Evolutionary conservation across 2,113 vertebrate genomes (phyloP).

Genomic region (Solea solea): DNA sequence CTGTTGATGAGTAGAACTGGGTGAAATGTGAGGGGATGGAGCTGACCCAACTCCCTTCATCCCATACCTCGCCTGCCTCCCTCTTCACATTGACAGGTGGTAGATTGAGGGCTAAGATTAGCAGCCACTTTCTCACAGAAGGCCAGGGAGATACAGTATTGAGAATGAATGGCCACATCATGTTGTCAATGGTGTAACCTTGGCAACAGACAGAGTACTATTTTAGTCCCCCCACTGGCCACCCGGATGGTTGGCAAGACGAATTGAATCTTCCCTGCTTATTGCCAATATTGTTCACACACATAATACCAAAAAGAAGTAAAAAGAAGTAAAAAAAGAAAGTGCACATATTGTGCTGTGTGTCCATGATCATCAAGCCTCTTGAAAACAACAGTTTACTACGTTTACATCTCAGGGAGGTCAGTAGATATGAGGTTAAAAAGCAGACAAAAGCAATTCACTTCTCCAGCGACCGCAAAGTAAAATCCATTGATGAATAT

Average conservation of each 20-base stretch:
- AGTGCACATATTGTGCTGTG: neutral
- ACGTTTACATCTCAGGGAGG: constrained; percentile 31
- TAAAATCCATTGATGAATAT: constrained; percentile 41
- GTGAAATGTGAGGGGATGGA: constrained; percentile 46
- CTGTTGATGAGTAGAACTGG: constrained; percentile 55
- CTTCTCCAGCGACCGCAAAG: constrained; percentile 9
- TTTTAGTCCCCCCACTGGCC: constrained; percentile 80
- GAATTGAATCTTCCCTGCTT: constrained; percentile 48
- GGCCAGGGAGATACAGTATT: constrained; percentile 86
- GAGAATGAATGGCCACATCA: constrained; percentile 87
- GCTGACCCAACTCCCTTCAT: constrained; percentile 67
- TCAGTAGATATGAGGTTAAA: constrained; percentile 21
- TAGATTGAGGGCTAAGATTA: constrained; percentile 87
- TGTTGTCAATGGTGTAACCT: constrained; percentile 89
- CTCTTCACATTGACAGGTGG: constrained; percentile 80
- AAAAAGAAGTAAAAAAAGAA: neutral
- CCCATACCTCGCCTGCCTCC: constrained; percentile 67
- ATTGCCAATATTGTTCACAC: constrained; percentile 19
- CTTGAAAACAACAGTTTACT: constrained; percentile 33
- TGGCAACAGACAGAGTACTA: constrained; percentile 86
- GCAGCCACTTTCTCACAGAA: constrained; percentile 86
- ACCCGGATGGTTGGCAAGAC: constrained; percentile 64
- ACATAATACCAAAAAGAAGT: neutral
- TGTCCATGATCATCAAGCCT: constrained; percentile 34
- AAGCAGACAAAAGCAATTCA: constrained; percentile 12